Evolutionary conservation across 2,888 invertebrate species (phyloP), one percentile per base, ranked within the genome.

Genomic region (Erynnis tages): DNA sequence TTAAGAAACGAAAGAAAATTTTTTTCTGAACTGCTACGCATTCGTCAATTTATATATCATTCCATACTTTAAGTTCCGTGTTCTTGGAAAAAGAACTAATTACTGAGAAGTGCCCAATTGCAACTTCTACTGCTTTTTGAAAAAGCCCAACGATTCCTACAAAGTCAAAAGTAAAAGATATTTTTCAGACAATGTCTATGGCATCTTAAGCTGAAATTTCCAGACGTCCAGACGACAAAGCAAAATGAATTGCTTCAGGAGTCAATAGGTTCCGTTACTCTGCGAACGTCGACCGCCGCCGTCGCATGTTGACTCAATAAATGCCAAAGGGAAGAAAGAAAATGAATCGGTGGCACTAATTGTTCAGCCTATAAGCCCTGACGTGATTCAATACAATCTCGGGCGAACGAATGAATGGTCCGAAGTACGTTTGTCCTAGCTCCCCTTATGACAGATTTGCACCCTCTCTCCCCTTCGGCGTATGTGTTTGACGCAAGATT

Each of bases 401-500:
- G 52, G 58, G 40, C 61, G 68, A 69, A 71, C 71, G 72, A 74
- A 75, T 74, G 76, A 73, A 71, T 67, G 71, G 67, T 61, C 67
- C 62, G 65, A 60, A 67, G 57, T 46, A 54, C 47, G 38, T 58
- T 56, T 62, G 67, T 65, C 62, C 63, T 61, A 55, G 64, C 61
- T 54, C 65, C 66, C 67, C 62, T 59, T 61, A 60, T 70, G 75
- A 76, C 74, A 76, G 65, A 76, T 73, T 75, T 66, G 67, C 73
- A 65, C 78, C 73, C 78, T 69, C 69, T 61, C 66, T 62, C 66
- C 74, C 72, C 71, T 64, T 66, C 71, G 66, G 63, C 72, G 73
- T 70, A 71, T 75, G 74, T 73, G 63, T 79, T 79, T 78, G 76
- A 79, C 75, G 75, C 75, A 73, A 79, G 79, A 79, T 82, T 81